Evolutionary conservation across 1,140 invertebrate species (phyloP).

Genomic region (Alviniconcha marisindica): DNA sequence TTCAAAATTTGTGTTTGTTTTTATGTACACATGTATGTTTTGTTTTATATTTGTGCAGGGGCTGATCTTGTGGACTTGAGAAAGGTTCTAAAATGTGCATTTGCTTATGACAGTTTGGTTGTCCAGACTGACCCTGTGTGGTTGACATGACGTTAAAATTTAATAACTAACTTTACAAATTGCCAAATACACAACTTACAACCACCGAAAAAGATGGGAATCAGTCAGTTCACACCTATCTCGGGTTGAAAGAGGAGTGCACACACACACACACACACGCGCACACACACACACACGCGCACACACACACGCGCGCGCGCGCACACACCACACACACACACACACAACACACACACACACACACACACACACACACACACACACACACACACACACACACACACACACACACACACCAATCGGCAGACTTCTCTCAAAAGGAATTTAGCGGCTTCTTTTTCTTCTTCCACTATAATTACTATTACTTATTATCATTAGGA

Average conservation of each 20-base stretch:
- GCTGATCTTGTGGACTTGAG: no score
- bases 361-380: background rate
- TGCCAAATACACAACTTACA: background rate
- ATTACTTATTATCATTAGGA: no score
- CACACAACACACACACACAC: no score
- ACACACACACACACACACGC: slow-evolving; percentile 7
- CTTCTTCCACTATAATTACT: no score
- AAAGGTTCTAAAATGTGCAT: no score
- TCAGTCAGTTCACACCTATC: background rate
- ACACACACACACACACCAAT: background rate
- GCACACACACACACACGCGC: background rate
- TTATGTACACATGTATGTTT: no score
- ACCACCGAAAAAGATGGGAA: background rate
- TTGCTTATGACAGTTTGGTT: no score
- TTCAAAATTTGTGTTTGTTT: no score
- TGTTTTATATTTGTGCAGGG: no score
- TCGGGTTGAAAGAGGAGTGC: background rate
- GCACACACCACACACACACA: no score
- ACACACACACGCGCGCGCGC: background rate
- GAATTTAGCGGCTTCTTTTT: no score
- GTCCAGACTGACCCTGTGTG: background rate
- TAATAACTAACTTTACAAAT: background rate
- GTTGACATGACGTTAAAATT: background rate
- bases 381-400: background rate
- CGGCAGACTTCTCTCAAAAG: background rate